Base-by-base conservation (phyloP, 2,797 vertebrate species). In the Clamator glandarius region DNA sequence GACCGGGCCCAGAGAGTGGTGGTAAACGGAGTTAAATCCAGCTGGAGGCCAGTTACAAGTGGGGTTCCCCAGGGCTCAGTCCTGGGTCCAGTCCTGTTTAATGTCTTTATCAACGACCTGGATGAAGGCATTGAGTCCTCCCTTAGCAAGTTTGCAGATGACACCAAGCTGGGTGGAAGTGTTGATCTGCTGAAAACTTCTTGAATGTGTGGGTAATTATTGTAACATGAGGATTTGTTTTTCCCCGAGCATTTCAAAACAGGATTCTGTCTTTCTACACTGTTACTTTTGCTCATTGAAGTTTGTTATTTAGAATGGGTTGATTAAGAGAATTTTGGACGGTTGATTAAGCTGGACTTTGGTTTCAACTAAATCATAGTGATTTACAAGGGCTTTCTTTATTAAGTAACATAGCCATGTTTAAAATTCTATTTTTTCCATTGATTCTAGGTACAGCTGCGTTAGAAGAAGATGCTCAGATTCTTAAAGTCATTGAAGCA, bases 401-500 rank as follows among this genome's bases (percentile, higher is more conserved):
- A 13, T 63, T 69, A 48, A 87, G 46, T 70, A 88, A 28, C 13
- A 14, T 64, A 50, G 23, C 15, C 1, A 2, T 70, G 11, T 64
- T 87, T 88, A 88, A 90, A 74, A 63, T 35, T 69, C 9, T 35
- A 0, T 21, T 62, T 84, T 66, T 67, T 80, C 35, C 48, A 15
- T 93, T 74, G 21, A 76, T 93, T 87, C 61, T 97, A 99, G 99
- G 99, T 97, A 99, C 99, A 24, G 99, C 99, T 51, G 99, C 99
- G 87, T 97, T 99, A 95, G 99, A 99, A 96, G 99, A 99, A 97
- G 99, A 99, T 12, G 99, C 99, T 35, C 99, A 99, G 96, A 99
- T 99, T 97, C 98, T 99, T 83, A 99, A 99, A 97, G 99, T 99
- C 57, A 99, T 99, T 21, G 99, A 99, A 96, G 99, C 99, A 1